Percentiles rank a stretch among this genome's conserved stretches.
Evolutionary conservation across 1,140 invertebrate genomes (phyloP).

Genomic region (Panulirus ornatus): DNA sequence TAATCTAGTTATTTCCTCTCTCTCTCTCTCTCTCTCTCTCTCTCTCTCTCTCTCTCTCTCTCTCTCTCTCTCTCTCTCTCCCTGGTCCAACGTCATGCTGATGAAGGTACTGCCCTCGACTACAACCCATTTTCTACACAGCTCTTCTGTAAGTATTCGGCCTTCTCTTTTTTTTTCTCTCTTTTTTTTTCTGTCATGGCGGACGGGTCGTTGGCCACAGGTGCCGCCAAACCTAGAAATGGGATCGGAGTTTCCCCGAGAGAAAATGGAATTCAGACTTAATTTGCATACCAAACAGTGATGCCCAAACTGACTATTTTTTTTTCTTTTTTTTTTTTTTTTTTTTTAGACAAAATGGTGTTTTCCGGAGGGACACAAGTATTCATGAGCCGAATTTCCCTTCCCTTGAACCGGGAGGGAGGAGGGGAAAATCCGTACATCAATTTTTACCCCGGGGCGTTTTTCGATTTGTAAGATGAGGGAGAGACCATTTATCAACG

Average conservation of each 20-base stretch:
- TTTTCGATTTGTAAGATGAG: too few relatives aligned
- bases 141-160: not conserved
- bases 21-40: conserved; percentile 12
- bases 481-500: too few relatives aligned
- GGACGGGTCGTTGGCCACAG: too few relatives aligned
- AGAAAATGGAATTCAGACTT: not conserved
- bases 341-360: too few relatives aligned
- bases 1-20: not conserved
- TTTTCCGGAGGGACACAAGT: not conserved
- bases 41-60: not conserved
- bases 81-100: not conserved
- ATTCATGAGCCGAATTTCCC: too few relatives aligned
- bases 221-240: too few relatives aligned
- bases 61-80: not conserved
- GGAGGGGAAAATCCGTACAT: too few relatives aligned
- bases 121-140: not conserved
- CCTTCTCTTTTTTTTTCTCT: not conserved
- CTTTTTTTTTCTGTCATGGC: too few relatives aligned
- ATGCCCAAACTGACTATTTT: not conserved
- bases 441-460: too few relatives aligned
- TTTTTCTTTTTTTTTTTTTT: not conserved
- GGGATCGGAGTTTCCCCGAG: too few relatives aligned
- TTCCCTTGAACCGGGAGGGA: too few relatives aligned
- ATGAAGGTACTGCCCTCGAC: not conserved
- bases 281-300: not conserved